Percentiles rank a stretch among this genome's conserved stretches.
These are phyloP conservation scores for Unio pictorum DNA, from an alignment of 2,888 invertebrate genomes.

Conservation along the genomic window DNA sequence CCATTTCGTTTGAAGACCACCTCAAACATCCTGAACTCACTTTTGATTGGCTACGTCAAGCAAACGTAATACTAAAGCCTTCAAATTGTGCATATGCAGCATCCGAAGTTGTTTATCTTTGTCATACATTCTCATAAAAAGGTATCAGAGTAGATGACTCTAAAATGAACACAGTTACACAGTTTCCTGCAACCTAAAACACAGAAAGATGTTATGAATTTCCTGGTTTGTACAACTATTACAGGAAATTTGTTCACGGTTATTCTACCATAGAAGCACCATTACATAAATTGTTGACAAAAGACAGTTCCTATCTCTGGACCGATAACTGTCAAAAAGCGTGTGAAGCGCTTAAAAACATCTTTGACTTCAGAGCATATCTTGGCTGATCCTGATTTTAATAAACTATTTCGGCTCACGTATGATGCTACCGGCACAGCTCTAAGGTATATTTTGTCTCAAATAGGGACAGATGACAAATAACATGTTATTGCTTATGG, in stretches of 20 bases:
- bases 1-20: conserved; percentile 26
- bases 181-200: conserved; percentile 20
- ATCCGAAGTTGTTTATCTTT: conserved; percentile 26
- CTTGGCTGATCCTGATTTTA: no score
- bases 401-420: no score
- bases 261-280: background rate
- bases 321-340: no score
- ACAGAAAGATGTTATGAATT: conserved; percentile 19
- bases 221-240: conserved; percentile 28
- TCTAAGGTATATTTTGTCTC: no score
- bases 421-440: no score
- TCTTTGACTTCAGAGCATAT: no score
- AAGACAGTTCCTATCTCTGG: no score
- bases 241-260: conserved; percentile 19
- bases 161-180: conserved; percentile 18
- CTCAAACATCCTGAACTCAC: conserved; percentile 23
- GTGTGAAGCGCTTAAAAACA: no score
- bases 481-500: no score
- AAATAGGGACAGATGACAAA: no score
- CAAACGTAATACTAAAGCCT: no score
- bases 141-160: conserved; percentile 21
- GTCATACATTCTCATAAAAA: conserved; percentile 29
- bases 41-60: conserved; percentile 21
- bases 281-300: no score
- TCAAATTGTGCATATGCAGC: conserved; percentile 26